Percentiles rank a stretch among this genome's conserved stretches.
These are phyloP conservation scores for Erebia ligea DNA, from an alignment of 2,888 invertebrate genomes.

Conservation along the genomic window DNA sequence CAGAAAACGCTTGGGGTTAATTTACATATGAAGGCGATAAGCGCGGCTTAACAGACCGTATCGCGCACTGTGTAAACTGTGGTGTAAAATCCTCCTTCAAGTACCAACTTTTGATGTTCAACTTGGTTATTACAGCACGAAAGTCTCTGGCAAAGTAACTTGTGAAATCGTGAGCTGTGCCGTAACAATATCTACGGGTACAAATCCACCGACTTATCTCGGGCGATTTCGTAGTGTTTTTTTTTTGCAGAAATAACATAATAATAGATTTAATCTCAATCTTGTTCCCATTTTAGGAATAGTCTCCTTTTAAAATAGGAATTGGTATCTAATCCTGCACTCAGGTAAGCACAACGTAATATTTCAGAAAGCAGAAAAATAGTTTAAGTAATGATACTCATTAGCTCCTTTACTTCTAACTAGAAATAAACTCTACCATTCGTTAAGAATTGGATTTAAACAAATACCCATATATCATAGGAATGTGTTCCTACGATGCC, in stretches of 20 bases:
- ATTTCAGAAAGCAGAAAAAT: no score
- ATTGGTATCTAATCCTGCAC: no score
- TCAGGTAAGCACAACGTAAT: no score
- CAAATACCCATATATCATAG: not conserved
- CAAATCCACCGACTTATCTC: not conserved
- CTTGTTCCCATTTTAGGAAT: not conserved
- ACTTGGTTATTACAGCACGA: constrained; percentile 8
- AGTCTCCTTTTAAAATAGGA: no score
- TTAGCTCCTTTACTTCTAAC: not conserved
- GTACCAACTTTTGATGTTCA: constrained; percentile 2
- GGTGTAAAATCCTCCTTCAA: constrained; percentile 15
- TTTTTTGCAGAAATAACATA: no score
- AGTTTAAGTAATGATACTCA: not conserved
- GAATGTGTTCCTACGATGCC: not conserved
- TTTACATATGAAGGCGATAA: constrained; percentile 33
- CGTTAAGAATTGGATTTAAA: not conserved
- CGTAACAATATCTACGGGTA: not conserved
- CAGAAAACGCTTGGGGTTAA: constrained; percentile 20
- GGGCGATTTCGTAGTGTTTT: not conserved
- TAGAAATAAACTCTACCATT: not conserved
- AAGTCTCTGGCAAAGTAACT: constrained; percentile 7
- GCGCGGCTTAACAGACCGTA: constrained; percentile 27
- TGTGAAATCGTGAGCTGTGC: constrained; percentile 4
- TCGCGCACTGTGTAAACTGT: constrained; percentile 17
- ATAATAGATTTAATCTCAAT: no score